phyloP scores from a whole-genome alignment of 2,113 vertebrate genomes.

The Rhombomys opimus region DNA sequence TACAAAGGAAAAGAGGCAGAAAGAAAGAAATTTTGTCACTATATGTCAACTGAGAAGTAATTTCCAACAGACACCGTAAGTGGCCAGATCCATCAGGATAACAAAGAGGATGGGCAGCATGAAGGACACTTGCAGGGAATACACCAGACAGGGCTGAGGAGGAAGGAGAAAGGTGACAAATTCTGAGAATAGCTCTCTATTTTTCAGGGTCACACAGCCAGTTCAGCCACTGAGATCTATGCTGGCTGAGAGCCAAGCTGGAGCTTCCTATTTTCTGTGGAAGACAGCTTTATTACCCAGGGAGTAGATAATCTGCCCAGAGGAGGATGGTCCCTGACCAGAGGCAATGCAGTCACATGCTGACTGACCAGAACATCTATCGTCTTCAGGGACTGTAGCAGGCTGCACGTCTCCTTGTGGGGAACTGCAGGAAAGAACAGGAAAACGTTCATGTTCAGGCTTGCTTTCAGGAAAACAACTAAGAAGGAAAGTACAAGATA shows the following conservation, averaged over 20 bases:
- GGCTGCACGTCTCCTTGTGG: not conserved
- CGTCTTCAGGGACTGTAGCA: not conserved
- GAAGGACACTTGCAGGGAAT: not conserved
- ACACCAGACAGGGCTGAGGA: rapidly evolving
- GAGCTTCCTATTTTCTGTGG: not conserved
- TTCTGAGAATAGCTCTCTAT: too few relatives aligned
- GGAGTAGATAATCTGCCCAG: not conserved
- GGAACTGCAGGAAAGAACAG: not conserved
- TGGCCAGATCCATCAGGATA: not conserved
- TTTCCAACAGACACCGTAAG: not conserved
- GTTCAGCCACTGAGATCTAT: not conserved
- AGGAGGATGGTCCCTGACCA: not conserved
- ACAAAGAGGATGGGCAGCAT: not conserved
- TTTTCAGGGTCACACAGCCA: not conserved
- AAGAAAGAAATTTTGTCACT: not conserved
- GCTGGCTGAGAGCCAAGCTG: not conserved
- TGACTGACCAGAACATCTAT: not conserved
- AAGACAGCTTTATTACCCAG: slow-evolving; percentile 24
- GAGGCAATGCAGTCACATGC: not conserved
- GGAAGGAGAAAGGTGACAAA: not conserved
- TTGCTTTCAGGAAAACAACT: slow-evolving; percentile 9
- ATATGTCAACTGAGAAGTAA: not conserved
- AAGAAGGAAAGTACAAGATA: not conserved
- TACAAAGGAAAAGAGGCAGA: slow-evolving; percentile 11
- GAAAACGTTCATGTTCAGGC: not conserved